Evolutionary conservation across 2,797 vertebrate species (phyloP).

Genomic region (Thalassophryne amazonica): DNA sequence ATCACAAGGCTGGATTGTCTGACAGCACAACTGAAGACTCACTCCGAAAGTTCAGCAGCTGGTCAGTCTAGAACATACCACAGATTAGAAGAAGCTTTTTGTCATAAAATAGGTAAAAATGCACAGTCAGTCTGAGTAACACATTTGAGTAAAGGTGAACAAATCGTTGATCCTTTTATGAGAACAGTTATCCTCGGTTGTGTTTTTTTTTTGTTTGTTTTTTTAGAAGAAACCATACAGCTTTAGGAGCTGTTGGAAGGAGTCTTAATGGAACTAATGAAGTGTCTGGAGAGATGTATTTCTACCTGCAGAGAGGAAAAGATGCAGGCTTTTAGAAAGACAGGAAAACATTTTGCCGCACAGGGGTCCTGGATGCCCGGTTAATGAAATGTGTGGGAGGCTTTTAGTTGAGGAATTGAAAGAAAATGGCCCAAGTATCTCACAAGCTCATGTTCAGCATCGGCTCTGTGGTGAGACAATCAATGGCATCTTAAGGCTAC

Average conservation of each 20-base stretch:
- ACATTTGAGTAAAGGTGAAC: slow-evolving; percentile 6
- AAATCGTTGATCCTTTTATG: slow-evolving; percentile 4
- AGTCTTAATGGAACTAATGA: slow-evolving; percentile 58
- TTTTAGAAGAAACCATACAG: slow-evolving; percentile 19
- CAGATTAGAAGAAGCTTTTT: neutral
- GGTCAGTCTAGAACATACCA: neutral
- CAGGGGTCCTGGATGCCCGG: slow-evolving; percentile 17
- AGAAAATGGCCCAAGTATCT: slow-evolving; percentile 19
- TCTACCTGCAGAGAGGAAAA: slow-evolving; percentile 45
- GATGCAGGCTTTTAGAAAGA: slow-evolving; percentile 33
- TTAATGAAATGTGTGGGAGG: slow-evolving; percentile 22
- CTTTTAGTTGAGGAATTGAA: slow-evolving; percentile 28
- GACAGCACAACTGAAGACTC: neutral
- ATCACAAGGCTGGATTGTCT: neutral
- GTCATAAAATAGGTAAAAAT: neutral
- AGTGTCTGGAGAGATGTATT: slow-evolving; percentile 48
- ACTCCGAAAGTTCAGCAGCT: too few species aligned
- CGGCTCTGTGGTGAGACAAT: slow-evolving; percentile 25
- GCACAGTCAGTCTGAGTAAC: neutral
- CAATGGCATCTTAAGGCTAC: slow-evolving; percentile 36
- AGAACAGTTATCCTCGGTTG: too few species aligned
- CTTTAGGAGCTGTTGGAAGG: slow-evolving; percentile 31
- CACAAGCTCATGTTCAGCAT: slow-evolving; percentile 7
- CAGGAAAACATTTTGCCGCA: slow-evolving; percentile 25
- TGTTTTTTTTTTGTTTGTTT: slow-evolving; percentile 2